Percentiles rank a stretch among this genome's conserved stretches.
Conservation (phyloP, 1,140 invertebrate species). For the Batillaria attramentaria region DNA sequence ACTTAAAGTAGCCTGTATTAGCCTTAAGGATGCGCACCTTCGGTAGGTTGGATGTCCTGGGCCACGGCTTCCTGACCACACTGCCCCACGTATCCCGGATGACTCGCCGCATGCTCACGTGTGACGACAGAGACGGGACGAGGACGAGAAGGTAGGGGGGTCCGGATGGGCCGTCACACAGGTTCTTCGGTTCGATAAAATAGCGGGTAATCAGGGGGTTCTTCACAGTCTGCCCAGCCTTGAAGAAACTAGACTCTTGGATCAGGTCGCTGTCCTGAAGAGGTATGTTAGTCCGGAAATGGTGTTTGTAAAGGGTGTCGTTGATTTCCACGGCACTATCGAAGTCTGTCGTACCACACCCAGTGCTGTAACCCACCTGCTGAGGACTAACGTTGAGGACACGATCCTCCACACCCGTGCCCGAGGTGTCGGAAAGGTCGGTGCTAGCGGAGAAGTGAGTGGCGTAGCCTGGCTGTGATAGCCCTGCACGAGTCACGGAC, state of each 20-base stretch:
- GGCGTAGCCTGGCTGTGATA: too few relatives aligned
- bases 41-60: conserved; percentile 11
- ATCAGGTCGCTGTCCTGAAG: not conserved
- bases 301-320: not conserved
- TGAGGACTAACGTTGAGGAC: too few relatives aligned
- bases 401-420: too few relatives aligned
- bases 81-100: conserved; percentile 50
- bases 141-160: conserved; percentile 25
- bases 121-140: conserved; percentile 26
- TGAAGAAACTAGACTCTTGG: not conserved
- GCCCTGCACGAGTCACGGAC: too few relatives aligned
- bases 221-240: not conserved
- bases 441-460: too few relatives aligned
- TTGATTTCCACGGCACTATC: not conserved
- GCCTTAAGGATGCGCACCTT: too few relatives aligned
- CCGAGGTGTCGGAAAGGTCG: too few relatives aligned
- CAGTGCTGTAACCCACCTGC: too few relatives aligned
- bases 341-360: too few relatives aligned
- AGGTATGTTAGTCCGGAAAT: conserved; percentile 13
- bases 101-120: conserved; percentile 16
- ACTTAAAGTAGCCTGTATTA: too few relatives aligned
- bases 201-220: conserved; percentile 4
- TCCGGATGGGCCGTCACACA: conserved; percentile 6
- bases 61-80: conserved; percentile 40
- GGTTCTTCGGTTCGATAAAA: not conserved